These are phyloP conservation scores for Trachelus tabidus DNA, from an alignment of 2,888 invertebrate genomes.

Conservation along the genomic window DNA sequence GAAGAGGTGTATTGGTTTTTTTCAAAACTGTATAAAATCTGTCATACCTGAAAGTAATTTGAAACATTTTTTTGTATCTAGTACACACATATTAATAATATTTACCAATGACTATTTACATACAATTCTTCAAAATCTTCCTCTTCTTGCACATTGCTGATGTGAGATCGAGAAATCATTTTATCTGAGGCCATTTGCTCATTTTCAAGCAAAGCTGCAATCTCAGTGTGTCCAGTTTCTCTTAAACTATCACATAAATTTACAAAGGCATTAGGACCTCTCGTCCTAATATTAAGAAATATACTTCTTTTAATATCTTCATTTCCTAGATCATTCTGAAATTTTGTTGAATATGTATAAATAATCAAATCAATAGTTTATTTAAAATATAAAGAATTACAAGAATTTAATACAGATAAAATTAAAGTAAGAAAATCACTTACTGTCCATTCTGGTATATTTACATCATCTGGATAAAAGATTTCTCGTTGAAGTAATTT, in stretches of 20 bases:
- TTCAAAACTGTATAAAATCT: slow-evolving; percentile 38
- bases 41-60: slow-evolving; percentile 31
- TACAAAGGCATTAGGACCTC: slow-evolving; percentile 57
- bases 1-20: slow-evolving; percentile 34
- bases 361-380: neutral
- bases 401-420: neutral
- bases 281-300: slow-evolving; percentile 49
- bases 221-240: slow-evolving; percentile 42
- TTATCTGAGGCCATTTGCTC: neutral
- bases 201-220: slow-evolving; percentile 43
- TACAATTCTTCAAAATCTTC: slow-evolving; percentile 2
- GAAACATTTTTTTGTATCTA: neutral
- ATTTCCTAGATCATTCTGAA: slow-evolving; percentile 39
- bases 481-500: slow-evolving; percentile 51
- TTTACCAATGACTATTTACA: neutral
- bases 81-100: neutral
- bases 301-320: slow-evolving; percentile 43
- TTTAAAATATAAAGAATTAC: neutral
- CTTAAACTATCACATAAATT: slow-evolving; percentile 47
- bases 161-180: neutral
- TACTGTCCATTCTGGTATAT: slow-evolving; percentile 54
- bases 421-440: slow-evolving; percentile 7
- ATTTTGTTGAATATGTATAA: slow-evolving; percentile 3
- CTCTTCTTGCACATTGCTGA: slow-evolving; percentile 4
- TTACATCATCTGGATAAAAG: slow-evolving; percentile 53